Evolutionary conservation across 2,888 invertebrate genomes (phyloP).

Genomic region (Rhamnusium bicolor): DNA sequence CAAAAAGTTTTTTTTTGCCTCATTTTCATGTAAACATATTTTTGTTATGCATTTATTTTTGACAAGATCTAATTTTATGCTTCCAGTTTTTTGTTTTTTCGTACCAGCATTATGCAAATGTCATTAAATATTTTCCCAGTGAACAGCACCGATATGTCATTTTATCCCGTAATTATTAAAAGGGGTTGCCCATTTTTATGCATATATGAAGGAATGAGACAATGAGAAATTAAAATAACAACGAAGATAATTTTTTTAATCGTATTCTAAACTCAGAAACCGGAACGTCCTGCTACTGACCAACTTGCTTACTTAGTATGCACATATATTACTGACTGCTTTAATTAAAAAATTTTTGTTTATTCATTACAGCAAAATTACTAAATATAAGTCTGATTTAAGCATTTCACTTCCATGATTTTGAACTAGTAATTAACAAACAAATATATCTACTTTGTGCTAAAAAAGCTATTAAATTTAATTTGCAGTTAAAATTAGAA

Average conservation of each 20-base stretch:
- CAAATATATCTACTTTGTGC: background rate
- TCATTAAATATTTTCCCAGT: constrained; percentile 38
- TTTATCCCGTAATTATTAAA: constrained; percentile 53
- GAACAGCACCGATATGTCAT: constrained; percentile 42
- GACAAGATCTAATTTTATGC: background rate
- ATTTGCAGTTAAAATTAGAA: background rate
- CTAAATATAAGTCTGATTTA: constrained; percentile 19
- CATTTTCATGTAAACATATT: no score
- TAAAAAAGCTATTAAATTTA: background rate
- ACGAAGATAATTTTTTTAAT: constrained; percentile 67
- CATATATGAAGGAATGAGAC: constrained; percentile 60
- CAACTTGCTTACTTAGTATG: constrained; percentile 57
- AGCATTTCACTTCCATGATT: background rate
- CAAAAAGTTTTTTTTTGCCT: no score
- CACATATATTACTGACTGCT: constrained; percentile 54
- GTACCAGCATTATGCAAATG: constrained; percentile 44
- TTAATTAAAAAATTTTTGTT: constrained; percentile 54
- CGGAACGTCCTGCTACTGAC: constrained; percentile 62
- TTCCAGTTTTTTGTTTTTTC: background rate
- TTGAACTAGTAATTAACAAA: background rate
- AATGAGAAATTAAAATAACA: constrained; percentile 68
- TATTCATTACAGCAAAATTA: constrained; percentile 10
- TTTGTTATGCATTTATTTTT: background rate
- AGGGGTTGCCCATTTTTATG: constrained; percentile 53
- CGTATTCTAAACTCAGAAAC: constrained; percentile 60